Conservation (phyloP, 2,113 vertebrate species). For the Theristicus caerulescens region DNA sequence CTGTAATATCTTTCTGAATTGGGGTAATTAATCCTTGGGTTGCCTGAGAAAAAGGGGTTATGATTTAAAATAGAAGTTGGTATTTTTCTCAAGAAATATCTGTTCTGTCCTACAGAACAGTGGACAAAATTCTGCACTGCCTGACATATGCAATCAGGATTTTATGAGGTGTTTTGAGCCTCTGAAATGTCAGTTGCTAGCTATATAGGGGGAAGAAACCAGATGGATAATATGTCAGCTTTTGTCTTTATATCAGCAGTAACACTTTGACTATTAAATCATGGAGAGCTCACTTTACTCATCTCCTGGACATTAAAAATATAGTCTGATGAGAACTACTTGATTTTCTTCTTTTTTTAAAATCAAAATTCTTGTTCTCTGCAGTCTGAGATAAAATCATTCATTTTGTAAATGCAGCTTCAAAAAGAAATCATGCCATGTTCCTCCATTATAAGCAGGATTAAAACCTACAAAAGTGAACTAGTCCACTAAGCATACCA, state of each 20-base stretch:
- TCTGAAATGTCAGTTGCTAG: neutral
- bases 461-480: constrained; percentile 63
- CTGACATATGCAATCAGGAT: neutral
- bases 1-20: neutral
- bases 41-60: neutral
- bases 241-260: neutral
- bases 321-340: neutral
- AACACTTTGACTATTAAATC: neutral
- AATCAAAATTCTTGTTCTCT: constrained; percentile 29
- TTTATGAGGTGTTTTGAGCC: neutral
- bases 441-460: constrained; percentile 64
- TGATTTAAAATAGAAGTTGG: neutral
- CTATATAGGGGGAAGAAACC: neutral
- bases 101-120: neutral
- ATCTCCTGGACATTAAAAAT: constrained; percentile 37
- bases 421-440: constrained; percentile 18
- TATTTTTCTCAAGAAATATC: neutral
- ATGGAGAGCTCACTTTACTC: neutral
- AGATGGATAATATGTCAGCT: neutral
- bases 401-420: constrained; percentile 53
- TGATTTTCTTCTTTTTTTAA: neutral
- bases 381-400: constrained; percentile 45
- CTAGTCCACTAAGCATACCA: constrained; percentile 30
- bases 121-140: neutral
- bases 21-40: neutral